phyloP scores from a whole-genome alignment of 2,113 vertebrate species.

The Cochlearius cochlearius region DNA sequence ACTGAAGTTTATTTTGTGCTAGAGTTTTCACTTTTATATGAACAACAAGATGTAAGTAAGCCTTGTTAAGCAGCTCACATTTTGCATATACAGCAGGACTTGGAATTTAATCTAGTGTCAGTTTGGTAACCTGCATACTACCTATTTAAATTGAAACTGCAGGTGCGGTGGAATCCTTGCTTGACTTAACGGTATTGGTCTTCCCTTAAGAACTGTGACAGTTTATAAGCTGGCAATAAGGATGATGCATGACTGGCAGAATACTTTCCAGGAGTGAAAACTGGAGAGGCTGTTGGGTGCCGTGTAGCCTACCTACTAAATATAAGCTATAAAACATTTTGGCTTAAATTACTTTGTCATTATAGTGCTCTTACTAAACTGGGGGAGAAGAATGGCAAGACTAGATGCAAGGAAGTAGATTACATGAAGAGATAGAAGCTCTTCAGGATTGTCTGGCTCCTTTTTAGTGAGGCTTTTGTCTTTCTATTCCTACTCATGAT shows the following conservation, averaged over 20 bases:
- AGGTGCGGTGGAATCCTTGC: not conserved
- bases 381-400: not conserved
- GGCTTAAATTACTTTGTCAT: rapidly evolving
- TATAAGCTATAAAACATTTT: rapidly evolving
- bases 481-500: not conserved
- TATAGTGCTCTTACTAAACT: rapidly evolving
- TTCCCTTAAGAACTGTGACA: not conserved
- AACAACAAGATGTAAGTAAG: rapidly evolving
- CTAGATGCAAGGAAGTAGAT: not conserved
- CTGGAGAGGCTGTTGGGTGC: not conserved
- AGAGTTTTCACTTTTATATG: not conserved
- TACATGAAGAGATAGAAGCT: not conserved
- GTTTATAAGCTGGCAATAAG: not conserved
- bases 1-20: not conserved
- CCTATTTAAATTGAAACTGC: not conserved
- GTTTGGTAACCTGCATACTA: not conserved
- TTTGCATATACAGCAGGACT: not conserved
- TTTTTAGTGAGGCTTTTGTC: not conserved
- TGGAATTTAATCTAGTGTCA: not conserved
- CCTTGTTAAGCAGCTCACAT: not conserved
- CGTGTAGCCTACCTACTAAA: rapidly evolving
- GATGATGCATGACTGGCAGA: not conserved
- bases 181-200: not conserved
- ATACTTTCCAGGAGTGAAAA: not conserved
- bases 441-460: not conserved